Evolutionary conservation across 2,113 vertebrate species (phyloP), one percentile per base, ranked within the genome.

Genomic region (Sander lucioperca): DNA sequence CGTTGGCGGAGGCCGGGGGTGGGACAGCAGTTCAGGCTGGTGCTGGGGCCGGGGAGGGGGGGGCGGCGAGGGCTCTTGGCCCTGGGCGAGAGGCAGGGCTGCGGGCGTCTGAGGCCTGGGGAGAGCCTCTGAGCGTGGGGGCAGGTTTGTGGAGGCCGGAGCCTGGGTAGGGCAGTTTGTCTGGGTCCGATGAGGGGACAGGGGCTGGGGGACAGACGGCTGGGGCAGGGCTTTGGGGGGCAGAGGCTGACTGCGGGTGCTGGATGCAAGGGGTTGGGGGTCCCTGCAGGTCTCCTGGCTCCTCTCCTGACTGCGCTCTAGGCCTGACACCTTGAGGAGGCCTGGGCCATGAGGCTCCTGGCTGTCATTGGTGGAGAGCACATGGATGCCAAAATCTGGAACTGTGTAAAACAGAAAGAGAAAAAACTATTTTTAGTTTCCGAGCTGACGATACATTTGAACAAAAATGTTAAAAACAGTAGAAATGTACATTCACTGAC

Each of bases 291-390:
- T 95, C 90, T 99, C 97, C 94, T 97, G 96, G 94, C 97, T 99
- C 93, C 96, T 97, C 95, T 99, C 97, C 94, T 99, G 98, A 84
- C 98, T 99, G 89, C 98, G 95, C 94, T 99, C 98, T 99, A 99
- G 93, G 93, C 98, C 98, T 79, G 98, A 99, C 92, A 99, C 97
- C 95, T 98, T 97, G 65, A 96, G 95, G 93, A 96, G 92, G 88
- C 95, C 96, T 12, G 95, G 96, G 91, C 96, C 96, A 82, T 93
- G 89, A 79, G 96, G 95, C 94, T 97, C 97, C 93, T 96, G 96
- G 96, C 95, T 95, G 91, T 95, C 96, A 96, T 97, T 96, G 94
- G 96, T 95, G 33, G 96, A 92, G 67, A 97, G 94, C 0, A 96
- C 51, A 48, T 96, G 86, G 74, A 96, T 87, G 83, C 96, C 95